These are phyloP conservation scores for Apamea sordens DNA, from an alignment of 2,888 invertebrate genomes.

Conservation along the genomic window DNA sequence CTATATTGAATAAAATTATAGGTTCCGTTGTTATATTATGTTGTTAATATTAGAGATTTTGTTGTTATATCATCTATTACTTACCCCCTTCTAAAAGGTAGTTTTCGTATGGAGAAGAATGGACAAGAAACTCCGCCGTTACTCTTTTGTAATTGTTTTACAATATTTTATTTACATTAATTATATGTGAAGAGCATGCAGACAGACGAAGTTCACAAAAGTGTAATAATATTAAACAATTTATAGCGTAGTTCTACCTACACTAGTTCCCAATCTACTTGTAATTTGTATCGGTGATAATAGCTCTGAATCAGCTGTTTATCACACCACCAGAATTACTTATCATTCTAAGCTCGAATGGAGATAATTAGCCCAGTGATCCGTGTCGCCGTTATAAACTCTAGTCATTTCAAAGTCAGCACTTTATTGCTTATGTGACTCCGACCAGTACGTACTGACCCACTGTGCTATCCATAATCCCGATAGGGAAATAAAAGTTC, in stretches of 20 bases:
- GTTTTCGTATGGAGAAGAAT: not conserved
- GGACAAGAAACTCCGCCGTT: no score
- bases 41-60: no score
- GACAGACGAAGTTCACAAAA: not conserved
- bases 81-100: not conserved
- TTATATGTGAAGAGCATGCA: not conserved
- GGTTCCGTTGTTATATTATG: no score
- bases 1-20: no score
- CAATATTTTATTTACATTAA: no score
- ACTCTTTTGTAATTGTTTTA: no score
- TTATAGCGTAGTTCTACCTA: not conserved
- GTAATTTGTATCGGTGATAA: not conserved
- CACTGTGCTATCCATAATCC: conserved; percentile 33
- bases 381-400: conserved; percentile 38
- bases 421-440: conserved; percentile 43
- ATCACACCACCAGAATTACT: conserved; percentile 22
- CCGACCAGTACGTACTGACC: conserved; percentile 31
- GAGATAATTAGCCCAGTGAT: conserved; percentile 21
- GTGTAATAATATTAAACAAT: not conserved
- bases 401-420: conserved; percentile 21
- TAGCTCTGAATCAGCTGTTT: conserved; percentile 18
- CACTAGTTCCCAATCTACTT: not conserved
- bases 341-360: conserved; percentile 18
- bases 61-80: no score
- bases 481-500: conserved; percentile 29